Conservation (phyloP, 2,113 vertebrate species). For the Pterocles orientalis region DNA sequence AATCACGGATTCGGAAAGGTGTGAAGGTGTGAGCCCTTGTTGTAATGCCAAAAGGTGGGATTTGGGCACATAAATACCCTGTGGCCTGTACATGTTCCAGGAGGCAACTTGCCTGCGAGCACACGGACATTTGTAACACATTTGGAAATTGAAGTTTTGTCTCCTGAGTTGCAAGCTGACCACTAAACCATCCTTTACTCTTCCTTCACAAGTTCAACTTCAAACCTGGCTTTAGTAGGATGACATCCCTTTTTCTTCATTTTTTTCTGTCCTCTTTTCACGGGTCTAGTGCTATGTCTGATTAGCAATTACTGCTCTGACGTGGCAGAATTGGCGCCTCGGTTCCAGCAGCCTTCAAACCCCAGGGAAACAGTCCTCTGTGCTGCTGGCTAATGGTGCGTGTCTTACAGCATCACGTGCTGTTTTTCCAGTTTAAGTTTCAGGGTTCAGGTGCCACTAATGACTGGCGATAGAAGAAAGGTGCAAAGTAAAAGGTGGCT, state of each 20-base stretch:
- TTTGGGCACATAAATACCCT: background rate
- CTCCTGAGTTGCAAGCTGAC: background rate
- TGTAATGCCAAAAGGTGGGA: background rate
- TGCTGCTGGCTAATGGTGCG: conserved; percentile 37
- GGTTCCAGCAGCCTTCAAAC: conserved; percentile 14
- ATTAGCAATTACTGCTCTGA: conserved; percentile 28
- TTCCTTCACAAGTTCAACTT: background rate
- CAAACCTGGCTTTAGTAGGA: background rate
- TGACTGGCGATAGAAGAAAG: background rate
- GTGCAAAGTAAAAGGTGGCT: background rate
- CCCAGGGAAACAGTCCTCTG: background rate
- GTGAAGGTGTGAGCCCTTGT: background rate
- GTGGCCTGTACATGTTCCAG: background rate
- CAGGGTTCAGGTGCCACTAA: conserved; percentile 2
- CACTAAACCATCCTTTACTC: background rate
- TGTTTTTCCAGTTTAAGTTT: background rate
- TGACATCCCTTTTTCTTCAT: background rate
- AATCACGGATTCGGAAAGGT: background rate
- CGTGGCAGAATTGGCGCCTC: background rate
- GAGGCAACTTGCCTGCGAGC: background rate
- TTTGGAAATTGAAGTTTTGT: background rate
- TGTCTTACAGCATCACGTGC: conserved; percentile 36
- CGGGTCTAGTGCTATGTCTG: background rate
- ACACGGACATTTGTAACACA: rapidly evolving
- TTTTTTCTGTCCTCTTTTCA: background rate